Evolutionary conservation across 2,113 vertebrate species (phyloP).

Genomic region (Cyanistes caeruleus): DNA sequence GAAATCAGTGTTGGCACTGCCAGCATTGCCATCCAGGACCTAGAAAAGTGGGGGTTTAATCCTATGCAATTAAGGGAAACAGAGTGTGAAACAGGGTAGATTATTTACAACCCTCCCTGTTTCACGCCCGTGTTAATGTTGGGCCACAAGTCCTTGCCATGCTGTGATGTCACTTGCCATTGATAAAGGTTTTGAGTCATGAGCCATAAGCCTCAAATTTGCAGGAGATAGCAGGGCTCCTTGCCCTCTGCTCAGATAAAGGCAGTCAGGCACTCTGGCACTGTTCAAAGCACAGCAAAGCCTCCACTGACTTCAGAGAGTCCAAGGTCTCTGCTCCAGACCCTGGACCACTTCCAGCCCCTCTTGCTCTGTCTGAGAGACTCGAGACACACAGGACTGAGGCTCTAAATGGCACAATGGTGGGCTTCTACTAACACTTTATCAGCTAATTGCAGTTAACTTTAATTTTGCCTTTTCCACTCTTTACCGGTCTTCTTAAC

Average conservation of each 20-base stretch:
- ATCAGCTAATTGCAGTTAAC: not conserved
- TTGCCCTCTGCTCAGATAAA: not conserved
- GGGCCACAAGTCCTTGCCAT: not conserved
- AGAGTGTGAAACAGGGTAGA: not conserved
- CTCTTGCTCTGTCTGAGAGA: not conserved
- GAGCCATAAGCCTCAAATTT: not conserved
- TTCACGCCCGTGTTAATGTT: not conserved
- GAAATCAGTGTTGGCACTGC: not conserved
- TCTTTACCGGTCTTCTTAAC: not conserved
- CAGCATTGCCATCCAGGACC: not conserved
- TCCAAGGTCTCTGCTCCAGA: not conserved
- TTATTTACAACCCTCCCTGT: not conserved
- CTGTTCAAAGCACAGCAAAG: not conserved
- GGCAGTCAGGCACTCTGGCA: not conserved
- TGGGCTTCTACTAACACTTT: not conserved
- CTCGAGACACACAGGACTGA: slow-evolving; percentile 19
- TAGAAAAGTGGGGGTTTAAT: not conserved
- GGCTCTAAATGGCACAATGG: slow-evolving; percentile 9
- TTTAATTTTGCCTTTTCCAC: slow-evolving; percentile 39
- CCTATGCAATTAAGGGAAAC: not conserved
- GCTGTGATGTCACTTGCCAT: not conserved
- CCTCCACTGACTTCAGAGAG: not conserved
- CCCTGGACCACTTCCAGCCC: not conserved
- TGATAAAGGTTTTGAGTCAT: not conserved
- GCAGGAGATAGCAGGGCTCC: not conserved